phyloP scores from a whole-genome alignment of 2,888 invertebrate genomes.

The Deilephila porcellus region DNA sequence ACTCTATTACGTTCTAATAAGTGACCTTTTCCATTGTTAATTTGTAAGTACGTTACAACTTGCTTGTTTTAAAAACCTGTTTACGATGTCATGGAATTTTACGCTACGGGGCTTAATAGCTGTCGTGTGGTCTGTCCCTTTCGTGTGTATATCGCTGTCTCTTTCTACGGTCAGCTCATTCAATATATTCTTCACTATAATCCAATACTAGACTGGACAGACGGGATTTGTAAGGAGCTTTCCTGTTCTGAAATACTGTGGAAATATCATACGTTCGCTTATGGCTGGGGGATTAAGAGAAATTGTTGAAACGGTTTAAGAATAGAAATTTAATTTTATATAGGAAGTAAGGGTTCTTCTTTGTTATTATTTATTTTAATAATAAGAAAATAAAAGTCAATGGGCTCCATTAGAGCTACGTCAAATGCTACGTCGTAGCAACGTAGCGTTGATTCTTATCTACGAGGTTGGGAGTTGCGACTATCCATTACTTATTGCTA shows the following conservation, averaged over 20 bases:
- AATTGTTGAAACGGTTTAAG: slow-evolving; percentile 53
- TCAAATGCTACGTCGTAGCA: slow-evolving; percentile 11
- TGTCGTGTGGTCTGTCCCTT: slow-evolving; percentile 50
- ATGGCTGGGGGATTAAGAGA: slow-evolving; percentile 55
- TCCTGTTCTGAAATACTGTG: slow-evolving; percentile 60
- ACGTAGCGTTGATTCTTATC: background rate
- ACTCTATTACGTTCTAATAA: slow-evolving; percentile 38
- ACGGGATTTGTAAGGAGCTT: slow-evolving; percentile 67
- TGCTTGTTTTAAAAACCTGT: slow-evolving; percentile 64
- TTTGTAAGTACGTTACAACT: slow-evolving; percentile 45
- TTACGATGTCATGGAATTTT: slow-evolving; percentile 78
- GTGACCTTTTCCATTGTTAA: slow-evolving; percentile 37
- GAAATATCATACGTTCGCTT: slow-evolving; percentile 64
- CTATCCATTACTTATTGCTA: background rate
- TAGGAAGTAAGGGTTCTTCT: slow-evolving; percentile 12
- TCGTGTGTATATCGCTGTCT: slow-evolving; percentile 45
- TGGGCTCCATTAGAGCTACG: background rate
- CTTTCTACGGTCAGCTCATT: slow-evolving; percentile 65
- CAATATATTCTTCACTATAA: slow-evolving; percentile 71
- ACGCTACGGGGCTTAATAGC: slow-evolving; percentile 73
- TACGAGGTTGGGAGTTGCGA: background rate
- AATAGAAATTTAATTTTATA: slow-evolving; percentile 31
- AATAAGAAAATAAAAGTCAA: background rate
- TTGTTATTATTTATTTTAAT: slow-evolving; percentile 6
- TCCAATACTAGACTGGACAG: slow-evolving; percentile 69